Evolutionary conservation across 2,797 vertebrate species (phyloP), one percentile per base, ranked within the genome.

Genomic region (Enteromius trimaculatus): DNA sequence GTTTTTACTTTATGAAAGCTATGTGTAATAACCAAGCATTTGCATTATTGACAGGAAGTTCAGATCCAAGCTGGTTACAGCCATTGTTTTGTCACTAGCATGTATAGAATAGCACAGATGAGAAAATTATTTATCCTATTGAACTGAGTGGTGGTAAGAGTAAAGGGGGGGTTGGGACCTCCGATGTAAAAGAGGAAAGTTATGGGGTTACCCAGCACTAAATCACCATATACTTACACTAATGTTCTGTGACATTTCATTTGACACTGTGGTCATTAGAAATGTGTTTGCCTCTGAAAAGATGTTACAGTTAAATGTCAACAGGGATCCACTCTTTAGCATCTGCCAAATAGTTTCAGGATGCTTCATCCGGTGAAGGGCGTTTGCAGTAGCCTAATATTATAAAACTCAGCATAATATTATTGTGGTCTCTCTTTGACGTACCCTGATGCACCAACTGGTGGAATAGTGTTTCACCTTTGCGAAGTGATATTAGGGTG

Each of bases 241-340:
- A 60, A 72, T 79, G 42, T 74, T 68, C 53, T 60, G 68, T 81
- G 84, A 85, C 75, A 87, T 85, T 83, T 86, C 60, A 74, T 79
- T 72, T 60, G 65, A 66, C 64, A 69, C 69, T 39, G 65, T 51
- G 64, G 70, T 66, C 14, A 72, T 72, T 66, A 81, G 29, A 84
- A 83, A 76, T 53, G 42, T 64, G 31, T 77, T 55, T 68, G 37
- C 47, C 37, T 78, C 42, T 85, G 65, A 83, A 72, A 79, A 34
- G 53, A 66, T 84, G 70, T 47, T 42, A 68, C 55, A 65, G 65
- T 75, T 49, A 83, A 86, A 87, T 85, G 82, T 86, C 78, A 86
- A 72, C 51, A 76, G 23, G 6, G 42, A 34, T 82, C 11, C 58
- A 76, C 39, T 31, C 69, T 65, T 64, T 78, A 34, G 69, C 55